Base-by-base conservation (phyloP, 2,113 vertebrate species). In the Empidonax traillii region DNA sequence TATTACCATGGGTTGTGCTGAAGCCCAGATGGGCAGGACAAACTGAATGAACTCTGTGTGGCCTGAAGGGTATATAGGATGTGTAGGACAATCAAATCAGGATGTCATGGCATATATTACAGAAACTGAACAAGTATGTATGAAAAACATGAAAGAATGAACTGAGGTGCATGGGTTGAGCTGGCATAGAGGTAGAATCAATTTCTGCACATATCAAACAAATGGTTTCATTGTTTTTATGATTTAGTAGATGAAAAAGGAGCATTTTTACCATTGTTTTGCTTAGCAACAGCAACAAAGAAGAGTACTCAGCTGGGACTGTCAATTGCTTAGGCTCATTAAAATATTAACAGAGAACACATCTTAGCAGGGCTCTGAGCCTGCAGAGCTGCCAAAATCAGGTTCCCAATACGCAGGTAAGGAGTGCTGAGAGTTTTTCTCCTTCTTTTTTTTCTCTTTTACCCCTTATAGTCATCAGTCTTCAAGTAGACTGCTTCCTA, bases 301-400 rank as follows among this genome's bases (percentile, higher is more conserved):
- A 80, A 14, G 37, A 85, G 78, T 89, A 77, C 85, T 97, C 84
- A 95, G 43, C 71, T 90, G 89, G 81, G 85, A 96, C 75, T 97
- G 81, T 96, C 95, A 93, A 63, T 93, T 95, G 90, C 75, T 97
- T 79, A 96, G 12, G 82, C 94, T 97, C 91, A 95, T 96, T 97
- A 98, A 97, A 98, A 96, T 95, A 97, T 97, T 98, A 96, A 94
- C 80, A 96, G 43, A 92, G 87, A 95, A 95, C 67, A 69, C 41
- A 92, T 87, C 90, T 96, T 93, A 90, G 51, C 81, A 87, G 39
- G 85, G 68, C 35, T 51, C 84, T 78, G 84, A 97, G 71, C 68
- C 83, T 87, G 85, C 68, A 89, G 90, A 89, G 90, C 81, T 97
- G 93, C 85, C 95, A 96, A 89, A 96, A 95, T 67, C 85, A 94